A percentile compares a stretch with the other conserved stretches of the same genome.
Conservation (phyloP, 1,140 invertebrate genomes). For the Hyles vespertilio region DNA sequence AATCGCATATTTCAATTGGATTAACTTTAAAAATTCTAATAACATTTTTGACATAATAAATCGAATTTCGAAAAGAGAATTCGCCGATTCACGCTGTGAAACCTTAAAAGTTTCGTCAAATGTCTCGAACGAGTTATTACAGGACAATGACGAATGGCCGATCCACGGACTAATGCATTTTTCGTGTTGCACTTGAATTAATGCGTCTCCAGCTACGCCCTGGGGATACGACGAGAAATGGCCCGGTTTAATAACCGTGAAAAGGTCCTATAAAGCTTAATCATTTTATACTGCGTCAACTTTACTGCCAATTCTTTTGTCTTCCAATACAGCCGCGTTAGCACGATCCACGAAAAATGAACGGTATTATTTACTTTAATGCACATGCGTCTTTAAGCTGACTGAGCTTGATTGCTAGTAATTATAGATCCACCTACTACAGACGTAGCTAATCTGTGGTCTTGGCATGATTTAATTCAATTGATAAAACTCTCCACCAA, state of each 20-base stretch:
- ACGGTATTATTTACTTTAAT: no score
- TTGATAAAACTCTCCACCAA: no score
- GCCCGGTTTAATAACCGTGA: conserved; percentile 32
- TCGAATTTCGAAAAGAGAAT: conserved; percentile 3
- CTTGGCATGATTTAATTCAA: no score
- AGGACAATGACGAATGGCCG: conserved; percentile 61
- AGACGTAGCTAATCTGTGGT: no score
- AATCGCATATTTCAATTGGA: no score
- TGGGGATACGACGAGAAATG: conserved; percentile 27
- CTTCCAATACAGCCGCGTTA: background rate
- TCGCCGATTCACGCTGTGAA: no score
- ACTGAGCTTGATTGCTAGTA: no score
- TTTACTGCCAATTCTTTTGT: conserved; percentile 15
- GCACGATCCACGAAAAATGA: no score
- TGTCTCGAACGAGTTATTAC: conserved; percentile 35
- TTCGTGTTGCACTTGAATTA: conserved; percentile 74
- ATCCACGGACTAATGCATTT: conserved; percentile 62
- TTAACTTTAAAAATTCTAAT: no score
- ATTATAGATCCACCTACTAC: no score
- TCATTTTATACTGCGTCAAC: conserved; percentile 19
- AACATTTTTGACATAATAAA: no score
- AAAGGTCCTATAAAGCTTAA: conserved; percentile 22
- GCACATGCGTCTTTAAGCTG: no score
- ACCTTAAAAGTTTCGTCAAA: background rate
- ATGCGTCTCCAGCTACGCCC: conserved; percentile 36